These are phyloP conservation scores for Drosophila kurseongensis DNA, from an alignment of 1,140 invertebrate genomes.

Conservation along the genomic window DNA sequence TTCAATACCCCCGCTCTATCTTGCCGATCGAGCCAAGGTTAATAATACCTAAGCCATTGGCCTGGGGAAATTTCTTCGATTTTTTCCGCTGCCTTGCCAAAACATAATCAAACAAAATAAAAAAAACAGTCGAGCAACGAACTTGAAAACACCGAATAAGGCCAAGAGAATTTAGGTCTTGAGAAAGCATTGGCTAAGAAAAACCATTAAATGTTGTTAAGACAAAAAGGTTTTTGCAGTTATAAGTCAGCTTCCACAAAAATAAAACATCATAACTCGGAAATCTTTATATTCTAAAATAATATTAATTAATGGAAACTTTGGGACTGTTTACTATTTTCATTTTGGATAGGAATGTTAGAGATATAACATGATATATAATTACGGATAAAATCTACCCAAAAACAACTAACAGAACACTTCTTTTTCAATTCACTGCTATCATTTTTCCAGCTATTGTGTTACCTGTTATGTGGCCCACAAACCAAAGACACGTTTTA, in stretches of 20 bases:
- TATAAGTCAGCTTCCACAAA: too few relatives aligned
- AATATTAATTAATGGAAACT: too few relatives aligned
- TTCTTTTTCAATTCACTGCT: constrained; percentile 1
- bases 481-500: constrained; percentile 28
- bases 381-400: too few relatives aligned
- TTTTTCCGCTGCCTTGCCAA: constrained; percentile 21
- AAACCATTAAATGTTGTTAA: too few relatives aligned
- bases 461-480: constrained; percentile 23
- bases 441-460: constrained; percentile 14
- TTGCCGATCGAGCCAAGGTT: constrained; percentile 26
- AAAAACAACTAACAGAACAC: too few relatives aligned
- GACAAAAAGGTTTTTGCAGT: too few relatives aligned
- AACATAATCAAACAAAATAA: constrained; percentile 5
- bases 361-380: too few relatives aligned
- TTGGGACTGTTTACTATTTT: too few relatives aligned
- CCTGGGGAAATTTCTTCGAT: constrained; percentile 36
- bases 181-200: neutral
- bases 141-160: constrained; percentile 22
- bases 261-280: too few relatives aligned
- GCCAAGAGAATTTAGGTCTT: neutral
- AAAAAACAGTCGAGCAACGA: constrained; percentile 16
- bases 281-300: too few relatives aligned
- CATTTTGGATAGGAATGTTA: too few relatives aligned
- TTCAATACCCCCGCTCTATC: constrained; percentile 35
- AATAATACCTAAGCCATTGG: constrained; percentile 23